Evolutionary conservation across 2,113 vertebrate genomes (phyloP), one percentile per base, ranked within the genome.

Genomic region (Hemichromis elongatus): DNA sequence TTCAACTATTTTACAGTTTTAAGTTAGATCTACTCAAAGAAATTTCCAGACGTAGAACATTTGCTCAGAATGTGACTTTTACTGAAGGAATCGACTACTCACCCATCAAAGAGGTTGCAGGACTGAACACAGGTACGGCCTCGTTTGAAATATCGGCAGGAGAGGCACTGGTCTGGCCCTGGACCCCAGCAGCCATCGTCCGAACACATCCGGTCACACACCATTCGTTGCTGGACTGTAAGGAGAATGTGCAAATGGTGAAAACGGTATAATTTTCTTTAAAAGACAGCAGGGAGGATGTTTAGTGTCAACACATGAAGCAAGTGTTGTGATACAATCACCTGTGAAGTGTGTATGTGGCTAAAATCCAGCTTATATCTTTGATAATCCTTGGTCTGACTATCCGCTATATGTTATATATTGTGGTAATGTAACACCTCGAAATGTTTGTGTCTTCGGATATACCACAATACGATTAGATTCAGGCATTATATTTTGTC

Each of bases 171-270:
- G 87, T 99, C 97, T 0, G 98, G 96, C 2, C 98, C 99, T 0
- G 97, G 97, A 3, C 98, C 98, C 99, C 99, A 99, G 18, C 99
- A 99, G 18, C 99, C 98, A 1, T 97, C 95, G 0, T 95, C 97
- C 0, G 99, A 99, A 87, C 99, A 99, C 90, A 99, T 95, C 26
- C 90, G 92, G 24, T 99, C 97, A 70, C 99, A 99, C 56, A 98
- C 95, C 97, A 97, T 98, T 9, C 96, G 96, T 88, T 98, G 97
- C 1, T 97, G 96, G 93, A 94, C 99, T 99, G 95, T 14, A 84
- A 93, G 88, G 66, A 75, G 16, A 77, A 28, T 42, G 26, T 75
- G 52, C 18, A 75, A 75, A 75, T 13, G 70, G 3, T 75, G 26
- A 52, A 50, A 75, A 75, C 33, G 2, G 18, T 30, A 33, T 8